Percentiles rank a stretch among this genome's conserved stretches.
Evolutionary conservation across 2,888 invertebrate genomes (phyloP).

Genomic region (Tridacna crocea): DNA sequence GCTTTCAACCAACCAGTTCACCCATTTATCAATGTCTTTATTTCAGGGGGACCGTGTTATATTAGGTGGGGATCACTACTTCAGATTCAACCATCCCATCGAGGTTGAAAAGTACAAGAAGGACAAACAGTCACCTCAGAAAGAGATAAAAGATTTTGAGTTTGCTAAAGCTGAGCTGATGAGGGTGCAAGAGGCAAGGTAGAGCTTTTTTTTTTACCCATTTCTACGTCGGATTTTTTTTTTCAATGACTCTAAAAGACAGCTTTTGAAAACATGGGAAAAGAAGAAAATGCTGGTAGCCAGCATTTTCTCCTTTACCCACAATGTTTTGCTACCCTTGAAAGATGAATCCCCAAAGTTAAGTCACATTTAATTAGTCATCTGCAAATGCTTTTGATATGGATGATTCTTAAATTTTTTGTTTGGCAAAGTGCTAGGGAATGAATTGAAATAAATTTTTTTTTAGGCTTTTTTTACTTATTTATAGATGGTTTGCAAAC

Average conservation of each 20-base stretch:
- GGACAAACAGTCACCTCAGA: slow-evolving; percentile 45
- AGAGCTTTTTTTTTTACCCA: neutral
- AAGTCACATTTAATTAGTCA: no score
- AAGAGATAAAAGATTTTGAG: slow-evolving; percentile 81
- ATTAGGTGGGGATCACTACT: slow-evolving; percentile 84
- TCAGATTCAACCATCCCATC: slow-evolving; percentile 80
- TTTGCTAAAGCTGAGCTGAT: slow-evolving; percentile 82
- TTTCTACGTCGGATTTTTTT: neutral
- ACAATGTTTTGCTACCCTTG: slow-evolving; percentile 3
- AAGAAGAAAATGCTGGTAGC: no score
- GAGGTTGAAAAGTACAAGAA: slow-evolving; percentile 72
- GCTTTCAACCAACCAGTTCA: no score
- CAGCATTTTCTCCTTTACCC: neutral
- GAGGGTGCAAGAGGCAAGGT: slow-evolving; percentile 72
- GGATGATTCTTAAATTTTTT: no score
- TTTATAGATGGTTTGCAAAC: no score
- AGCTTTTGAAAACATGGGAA: slow-evolving; percentile 1
- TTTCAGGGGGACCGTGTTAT: slow-evolving; percentile 82
- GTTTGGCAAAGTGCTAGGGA: no score
- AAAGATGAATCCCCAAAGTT: no score
- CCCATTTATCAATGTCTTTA: neutral
- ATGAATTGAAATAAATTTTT: no score
- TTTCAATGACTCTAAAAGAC: neutral
- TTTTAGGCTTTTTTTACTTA: no score
- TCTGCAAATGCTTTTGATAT: no score